Conservation (phyloP, 2,113 vertebrate species). For the Pandion haliaetus region DNA sequence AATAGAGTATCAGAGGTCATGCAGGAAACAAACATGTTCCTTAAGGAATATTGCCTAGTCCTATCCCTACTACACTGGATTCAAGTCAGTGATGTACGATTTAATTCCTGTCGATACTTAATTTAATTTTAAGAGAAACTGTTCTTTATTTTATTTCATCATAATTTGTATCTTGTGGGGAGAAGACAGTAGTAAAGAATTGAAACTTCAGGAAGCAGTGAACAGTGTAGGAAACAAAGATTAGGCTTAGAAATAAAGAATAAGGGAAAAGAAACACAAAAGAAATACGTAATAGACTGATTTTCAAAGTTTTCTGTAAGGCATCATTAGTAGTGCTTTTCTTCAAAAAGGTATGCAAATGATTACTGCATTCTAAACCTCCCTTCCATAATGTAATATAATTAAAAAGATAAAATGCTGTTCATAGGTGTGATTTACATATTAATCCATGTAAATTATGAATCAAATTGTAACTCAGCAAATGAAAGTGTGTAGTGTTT, state of each 20-base stretch:
- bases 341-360: not conserved
- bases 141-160: not conserved
- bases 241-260: not conserved
- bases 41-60: not conserved
- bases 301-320: not conserved
- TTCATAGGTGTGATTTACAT: conserved; percentile 18
- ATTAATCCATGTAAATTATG: not conserved
- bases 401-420: not conserved
- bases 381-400: not conserved
- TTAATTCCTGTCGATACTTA: not conserved
- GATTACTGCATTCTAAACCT: not conserved
- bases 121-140: not conserved
- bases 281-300: not conserved
- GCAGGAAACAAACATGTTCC: not conserved
- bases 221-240: not conserved
- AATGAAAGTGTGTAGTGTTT: not conserved
- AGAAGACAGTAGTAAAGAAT: not conserved
- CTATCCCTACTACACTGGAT: not conserved
- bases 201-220: not conserved
- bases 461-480: not conserved
- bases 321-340: not conserved
- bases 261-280: not conserved
- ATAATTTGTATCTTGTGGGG: not conserved
- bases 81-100: not conserved
- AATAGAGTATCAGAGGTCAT: not conserved